Percentiles rank a stretch among this genome's conserved stretches.
phyloP scores from a whole-genome alignment of 2,113 vertebrate species.

The Cebus imitator region DNA sequence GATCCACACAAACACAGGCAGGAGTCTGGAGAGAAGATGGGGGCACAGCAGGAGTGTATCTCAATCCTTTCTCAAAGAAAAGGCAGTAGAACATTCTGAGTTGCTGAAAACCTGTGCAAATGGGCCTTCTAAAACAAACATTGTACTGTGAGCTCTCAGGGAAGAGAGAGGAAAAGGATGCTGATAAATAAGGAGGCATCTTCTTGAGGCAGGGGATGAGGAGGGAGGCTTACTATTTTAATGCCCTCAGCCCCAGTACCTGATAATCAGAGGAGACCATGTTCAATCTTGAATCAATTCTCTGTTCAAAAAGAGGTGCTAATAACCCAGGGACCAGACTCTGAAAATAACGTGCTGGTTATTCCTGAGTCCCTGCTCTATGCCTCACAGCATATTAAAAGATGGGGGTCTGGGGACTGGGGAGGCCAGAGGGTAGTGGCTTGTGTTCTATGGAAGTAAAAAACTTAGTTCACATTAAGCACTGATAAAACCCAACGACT shows the following conservation, averaged over 20 bases:
- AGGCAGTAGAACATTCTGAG: constrained; percentile 72
- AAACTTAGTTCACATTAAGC: constrained; percentile 60
- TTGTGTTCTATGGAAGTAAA: constrained; percentile 55
- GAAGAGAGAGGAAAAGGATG: neutral
- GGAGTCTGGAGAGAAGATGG: constrained; percentile 57
- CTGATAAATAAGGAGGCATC: constrained; percentile 62
- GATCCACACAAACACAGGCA: constrained; percentile 76
- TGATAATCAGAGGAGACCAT: constrained; percentile 41
- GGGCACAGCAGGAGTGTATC: constrained; percentile 83
- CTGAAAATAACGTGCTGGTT: neutral
- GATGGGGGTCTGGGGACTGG: neutral
- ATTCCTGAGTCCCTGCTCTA: constrained; percentile 50
- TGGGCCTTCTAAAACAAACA: constrained; percentile 55
- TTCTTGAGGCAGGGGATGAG: neutral
- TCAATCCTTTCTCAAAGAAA: constrained; percentile 76
- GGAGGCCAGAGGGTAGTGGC: constrained; percentile 39
- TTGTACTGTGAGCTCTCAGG: constrained; percentile 33
- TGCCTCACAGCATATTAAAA: neutral
- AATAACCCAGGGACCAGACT: constrained; percentile 29
- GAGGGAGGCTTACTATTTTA: constrained; percentile 32
- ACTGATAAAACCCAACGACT: constrained; percentile 53
- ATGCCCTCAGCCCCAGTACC: constrained; percentile 29
- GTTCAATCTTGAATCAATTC: constrained; percentile 35
- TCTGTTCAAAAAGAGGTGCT: constrained; percentile 44
- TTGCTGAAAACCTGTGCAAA: constrained; percentile 71